Base-by-base conservation (phyloP, 2,113 vertebrate genomes). In the Vanacampus margaritifer region DNA sequence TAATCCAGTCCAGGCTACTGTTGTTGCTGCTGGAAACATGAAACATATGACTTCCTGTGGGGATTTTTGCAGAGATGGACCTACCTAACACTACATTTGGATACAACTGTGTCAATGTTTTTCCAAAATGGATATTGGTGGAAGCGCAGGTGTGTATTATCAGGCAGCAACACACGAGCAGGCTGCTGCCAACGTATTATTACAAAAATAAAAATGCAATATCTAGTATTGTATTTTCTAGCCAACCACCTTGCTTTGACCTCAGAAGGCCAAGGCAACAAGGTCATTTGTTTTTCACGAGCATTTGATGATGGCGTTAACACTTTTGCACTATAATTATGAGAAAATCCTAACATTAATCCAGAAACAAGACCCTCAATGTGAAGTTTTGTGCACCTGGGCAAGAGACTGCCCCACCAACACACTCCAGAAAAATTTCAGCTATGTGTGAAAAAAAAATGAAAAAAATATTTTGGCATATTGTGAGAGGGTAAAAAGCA, bases 21-120 rank as follows among this genome's bases (percentile, higher is more conserved):
- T 61, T 74, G 61, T 71, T 81, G 58, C 58, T 67, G 53, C 72
- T 71, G 77, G 75, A 74, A 82, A 75, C 71, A 58, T 35, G 41
- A 78, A 76, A 69, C 73, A 65, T 12, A 36, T 41, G 76, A 68
- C 63, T 69, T 72, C 58, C 71, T 36, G 41, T 46, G 37, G 63
- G 48, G 21, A 65, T 61, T 63, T 66, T 60, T 45, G 5, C 50
- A 17, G 13, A 41, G 43, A 54, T 37, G 43, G 48, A 65, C 67
- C 65, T 19, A 59, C 58, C 48, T 63, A 65, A 60, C 63, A 71
- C 68, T 46, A 45, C 24, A 58, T 61, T 72, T 69, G 59, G 24
- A 67, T 61, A 43, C 21, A 66, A 56, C 60, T 65, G 50, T 28
- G 66, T 48, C 39, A 65, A 69, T 73, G 53, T 78, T 83, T 74